phyloP scores from a whole-genome alignment of 1,140 invertebrate genomes.

The Drosophila asahinai region DNA sequence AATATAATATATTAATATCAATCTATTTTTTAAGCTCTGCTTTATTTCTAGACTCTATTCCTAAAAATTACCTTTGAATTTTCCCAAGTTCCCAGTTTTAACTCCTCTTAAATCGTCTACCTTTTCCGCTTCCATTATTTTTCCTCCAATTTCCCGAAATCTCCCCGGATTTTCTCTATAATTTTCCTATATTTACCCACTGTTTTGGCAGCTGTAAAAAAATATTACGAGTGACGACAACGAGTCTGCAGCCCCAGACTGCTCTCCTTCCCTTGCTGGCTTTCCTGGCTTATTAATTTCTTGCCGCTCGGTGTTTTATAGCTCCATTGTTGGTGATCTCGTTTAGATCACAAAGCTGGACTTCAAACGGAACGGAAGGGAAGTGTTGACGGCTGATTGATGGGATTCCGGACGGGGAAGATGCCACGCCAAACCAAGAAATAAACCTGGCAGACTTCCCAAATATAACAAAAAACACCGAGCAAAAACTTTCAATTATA shows the following conservation, averaged over 20 bases:
- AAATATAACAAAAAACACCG: neutral
- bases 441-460: slow-evolving; percentile 53
- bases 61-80: no score
- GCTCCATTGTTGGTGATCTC: slow-evolving; percentile 63
- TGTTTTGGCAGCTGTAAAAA: slow-evolving; percentile 16
- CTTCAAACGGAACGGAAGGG: slow-evolving; percentile 16
- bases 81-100: no score
- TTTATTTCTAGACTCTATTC: neutral
- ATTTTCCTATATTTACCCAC: neutral
- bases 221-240: slow-evolving; percentile 40
- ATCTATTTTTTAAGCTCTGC: no score
- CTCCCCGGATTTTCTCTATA: rapidly evolving
- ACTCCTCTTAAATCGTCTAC: no score
- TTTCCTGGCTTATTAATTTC: slow-evolving; percentile 61
- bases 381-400: neutral
- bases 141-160: rapidly evolving
- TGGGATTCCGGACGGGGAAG: slow-evolving; percentile 42
- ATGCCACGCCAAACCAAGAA: neutral
- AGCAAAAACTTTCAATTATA: slow-evolving; percentile 42
- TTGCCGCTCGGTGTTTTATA: slow-evolving; percentile 59
- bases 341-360: slow-evolving; percentile 56
- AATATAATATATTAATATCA: no score
- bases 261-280: slow-evolving; percentile 4
- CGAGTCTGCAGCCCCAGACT: slow-evolving; percentile 29
- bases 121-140: neutral